Evolutionary conservation across 1,140 invertebrate species (phyloP), one percentile per base, ranked within the genome.

Genomic region (Bombus waltoni): DNA sequence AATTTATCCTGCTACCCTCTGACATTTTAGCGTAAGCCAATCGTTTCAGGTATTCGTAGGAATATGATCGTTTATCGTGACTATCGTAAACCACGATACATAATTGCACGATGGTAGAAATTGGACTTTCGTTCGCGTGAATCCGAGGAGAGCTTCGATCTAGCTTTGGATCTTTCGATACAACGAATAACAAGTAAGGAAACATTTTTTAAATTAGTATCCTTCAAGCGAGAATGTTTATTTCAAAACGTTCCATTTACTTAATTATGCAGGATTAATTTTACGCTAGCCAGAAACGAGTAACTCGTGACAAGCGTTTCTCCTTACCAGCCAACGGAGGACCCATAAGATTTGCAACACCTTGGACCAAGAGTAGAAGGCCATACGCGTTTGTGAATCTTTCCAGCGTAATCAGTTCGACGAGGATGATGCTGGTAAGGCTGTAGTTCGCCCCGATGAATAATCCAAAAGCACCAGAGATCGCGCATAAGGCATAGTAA

Each of bases 361-460:
- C 98, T 94, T 99, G 98, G 79, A 98, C 98, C 8, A 99, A 95
- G 77, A 98, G 95, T 59, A 99, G 94, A 82, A 99, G 95, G 22
- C 98, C 98, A 92, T 99, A 99, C 6, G 98, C 98, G 91, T 98
- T 98, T 1, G 98, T 98, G 92, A 99, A 98, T 91, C 97, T 96
- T 88, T 99, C 98, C 44, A 99, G 92, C 10, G 97, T 97, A 82
- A 98, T 98, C 87, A 98, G 95, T 92, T 98, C 97, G 38, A 98
- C 98, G 44, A 98, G 95, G 81, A 98, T 98, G 87, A 98, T 98
- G 87, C 97, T 97, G 18, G 98, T 98, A 6, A 98, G 95, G 15
- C 97, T 97, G 94, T 98, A 98, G 93, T 98, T 98, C 22, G 98
- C 98, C 10, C 97, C 97, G 88, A 98, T 98, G 91, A 97, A 97